A percentile compares a stretch with the other conserved stretches of the same genome.
Evolutionary conservation across 2,888 invertebrate species (phyloP).

Genomic region (Stegophylla sp.): DNA sequence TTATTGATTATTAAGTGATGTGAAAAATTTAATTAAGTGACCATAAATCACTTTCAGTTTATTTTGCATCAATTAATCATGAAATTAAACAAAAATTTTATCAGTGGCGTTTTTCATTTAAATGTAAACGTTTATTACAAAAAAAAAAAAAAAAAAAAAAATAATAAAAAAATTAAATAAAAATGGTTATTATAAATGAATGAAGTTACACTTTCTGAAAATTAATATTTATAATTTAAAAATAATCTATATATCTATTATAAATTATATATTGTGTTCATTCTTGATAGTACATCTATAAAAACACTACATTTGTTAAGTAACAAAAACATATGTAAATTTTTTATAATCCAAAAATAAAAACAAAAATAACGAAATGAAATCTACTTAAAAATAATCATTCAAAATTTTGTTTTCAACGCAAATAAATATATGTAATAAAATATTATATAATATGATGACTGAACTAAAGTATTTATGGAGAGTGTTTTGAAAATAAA

Average conservation of each 20-base stretch:
- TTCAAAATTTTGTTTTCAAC: neutral
- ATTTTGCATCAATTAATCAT: no score
- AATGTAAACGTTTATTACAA: no score
- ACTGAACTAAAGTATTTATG: neutral
- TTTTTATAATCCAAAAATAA: constrained; percentile 15
- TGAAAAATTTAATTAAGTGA: no score
- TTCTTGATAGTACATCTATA: neutral
- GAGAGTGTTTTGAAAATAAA: neutral
- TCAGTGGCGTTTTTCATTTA: no score
- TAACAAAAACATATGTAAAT: neutral
- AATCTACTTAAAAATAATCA: neutral
- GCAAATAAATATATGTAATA: constrained; percentile 25
- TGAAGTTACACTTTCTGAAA: no score
- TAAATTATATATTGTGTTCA: neutral
- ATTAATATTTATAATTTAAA: no score
- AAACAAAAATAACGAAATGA: neutral
- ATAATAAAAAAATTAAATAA: no score
- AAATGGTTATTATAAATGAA: no score
- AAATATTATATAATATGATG: neutral
- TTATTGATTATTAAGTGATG: no score
- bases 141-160: no score
- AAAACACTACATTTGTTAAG: neutral
- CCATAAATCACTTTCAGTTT: no score
- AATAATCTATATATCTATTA: neutral
- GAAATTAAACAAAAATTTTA: no score